Conservation (phyloP, 2,888 invertebrate species). For the Unio delphinus region DNA sequence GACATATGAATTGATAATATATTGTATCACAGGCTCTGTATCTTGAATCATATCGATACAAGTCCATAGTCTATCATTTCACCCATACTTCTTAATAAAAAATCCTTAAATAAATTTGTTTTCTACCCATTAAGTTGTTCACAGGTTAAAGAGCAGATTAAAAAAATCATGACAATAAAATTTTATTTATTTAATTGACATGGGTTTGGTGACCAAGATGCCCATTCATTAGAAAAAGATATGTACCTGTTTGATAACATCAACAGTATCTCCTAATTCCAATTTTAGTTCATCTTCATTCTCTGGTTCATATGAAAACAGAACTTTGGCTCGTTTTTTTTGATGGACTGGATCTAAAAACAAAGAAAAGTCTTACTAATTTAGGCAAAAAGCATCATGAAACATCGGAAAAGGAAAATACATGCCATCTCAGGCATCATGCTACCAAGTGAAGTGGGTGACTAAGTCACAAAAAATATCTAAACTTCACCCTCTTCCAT, state of each 20-base stretch:
- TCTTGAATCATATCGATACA: too few species aligned
- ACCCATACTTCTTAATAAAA: too few species aligned
- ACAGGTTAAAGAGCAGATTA: background rate
- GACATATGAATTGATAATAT: too few species aligned
- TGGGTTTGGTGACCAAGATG: too few species aligned
- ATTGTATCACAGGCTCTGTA: too few species aligned
- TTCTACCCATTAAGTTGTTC: background rate
- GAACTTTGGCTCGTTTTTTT: constrained; percentile 58
- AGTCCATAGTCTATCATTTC: too few species aligned
- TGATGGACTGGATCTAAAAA: constrained; percentile 33
- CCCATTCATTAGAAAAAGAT: background rate
- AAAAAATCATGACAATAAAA: background rate
- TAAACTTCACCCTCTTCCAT: background rate
- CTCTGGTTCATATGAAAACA: constrained; percentile 83
- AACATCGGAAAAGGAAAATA: background rate
- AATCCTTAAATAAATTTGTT: too few species aligned
- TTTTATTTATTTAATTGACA: too few species aligned
- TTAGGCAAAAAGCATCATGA: background rate
- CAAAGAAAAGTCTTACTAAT: background rate
- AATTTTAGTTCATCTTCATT: constrained; percentile 94
- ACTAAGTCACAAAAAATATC: too few species aligned
- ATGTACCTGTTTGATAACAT: constrained; percentile 85
- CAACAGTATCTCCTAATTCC: constrained; percentile 89
- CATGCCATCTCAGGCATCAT: background rate
- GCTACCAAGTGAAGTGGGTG: too few species aligned